Conservation (phyloP, 2,888 invertebrate species). For the Drosophila antonietae region DNA sequence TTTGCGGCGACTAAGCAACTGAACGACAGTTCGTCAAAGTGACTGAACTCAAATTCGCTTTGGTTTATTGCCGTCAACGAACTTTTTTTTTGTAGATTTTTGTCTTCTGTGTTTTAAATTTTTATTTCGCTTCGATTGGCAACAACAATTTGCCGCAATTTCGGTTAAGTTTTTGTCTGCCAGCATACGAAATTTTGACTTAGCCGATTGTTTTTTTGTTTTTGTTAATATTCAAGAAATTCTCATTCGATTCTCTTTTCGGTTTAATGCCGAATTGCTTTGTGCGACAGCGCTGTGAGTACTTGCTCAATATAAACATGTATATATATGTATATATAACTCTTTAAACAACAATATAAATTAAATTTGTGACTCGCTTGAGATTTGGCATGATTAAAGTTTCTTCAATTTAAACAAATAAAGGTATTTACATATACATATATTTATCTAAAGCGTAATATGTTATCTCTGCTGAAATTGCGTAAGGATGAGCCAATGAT, state of each 20-base stretch:
- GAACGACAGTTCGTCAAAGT: conserved; percentile 17
- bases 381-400: conserved; percentile 1
- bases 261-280: conserved; percentile 29
- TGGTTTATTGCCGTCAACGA: conserved; percentile 32
- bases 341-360: neutral
- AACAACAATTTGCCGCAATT: conserved; percentile 30
- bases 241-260: conserved; percentile 10
- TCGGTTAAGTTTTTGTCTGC: conserved; percentile 8
- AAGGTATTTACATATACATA: neutral
- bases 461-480: conserved; percentile 19
- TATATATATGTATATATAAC: conserved; percentile 3
- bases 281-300: conserved; percentile 20
- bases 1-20: conserved; percentile 28
- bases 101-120: conserved; percentile 22
- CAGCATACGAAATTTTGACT: conserved; percentile 32
- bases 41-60: conserved; percentile 18
- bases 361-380: conserved; percentile 20
- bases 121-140: conserved; percentile 17
- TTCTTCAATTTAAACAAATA: conserved; percentile 2
- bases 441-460: conserved; percentile 3
- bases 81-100: conserved; percentile 4
- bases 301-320: conserved; percentile 41
- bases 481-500: conserved; percentile 13
- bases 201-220: neutral
- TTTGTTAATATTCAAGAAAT: neutral